A percentile compares a stretch with the other conserved stretches of the same genome.
Conservation (phyloP, 2,113 vertebrate species). For the Ginglymostoma cirratum region DNA sequence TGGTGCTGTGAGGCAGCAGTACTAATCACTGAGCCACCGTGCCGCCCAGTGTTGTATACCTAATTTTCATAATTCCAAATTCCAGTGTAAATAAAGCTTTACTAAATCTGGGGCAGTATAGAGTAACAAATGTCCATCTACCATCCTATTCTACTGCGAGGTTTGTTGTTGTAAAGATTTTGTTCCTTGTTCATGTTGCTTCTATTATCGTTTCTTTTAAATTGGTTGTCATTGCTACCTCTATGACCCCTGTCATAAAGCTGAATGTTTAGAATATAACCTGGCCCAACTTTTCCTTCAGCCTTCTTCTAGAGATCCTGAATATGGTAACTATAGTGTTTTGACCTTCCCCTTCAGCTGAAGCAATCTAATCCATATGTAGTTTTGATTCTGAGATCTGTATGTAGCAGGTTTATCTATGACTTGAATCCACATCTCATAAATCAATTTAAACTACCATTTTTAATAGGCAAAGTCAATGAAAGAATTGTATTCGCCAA, state of each 20-base stretch:
- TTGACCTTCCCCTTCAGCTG: neutral
- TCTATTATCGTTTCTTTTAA: neutral
- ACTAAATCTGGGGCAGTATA: neutral
- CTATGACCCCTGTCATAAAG: neutral
- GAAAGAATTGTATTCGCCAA: neutral
- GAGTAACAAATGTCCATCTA: neutral
- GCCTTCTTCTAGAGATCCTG: neutral
- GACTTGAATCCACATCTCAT: neutral
- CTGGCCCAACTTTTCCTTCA: neutral
- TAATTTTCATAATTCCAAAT: neutral
- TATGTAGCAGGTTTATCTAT: neutral
- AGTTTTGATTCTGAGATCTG: neutral
- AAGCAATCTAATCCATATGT: neutral
- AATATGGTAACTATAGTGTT: neutral
- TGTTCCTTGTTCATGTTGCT: neutral
- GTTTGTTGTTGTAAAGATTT: neutral
- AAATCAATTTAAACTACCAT: neutral
- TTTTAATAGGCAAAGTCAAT: neutral
- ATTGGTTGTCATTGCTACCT: neutral
- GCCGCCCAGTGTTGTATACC: neutral
- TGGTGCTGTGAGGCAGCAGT: no score
- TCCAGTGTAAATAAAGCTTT: neutral
- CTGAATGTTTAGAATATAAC: neutral
- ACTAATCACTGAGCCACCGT: no score
- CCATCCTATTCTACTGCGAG: neutral